These are phyloP conservation scores for Echinops telfairi DNA, from an alignment of 2,113 vertebrate genomes.

Conservation along the genomic window DNA sequence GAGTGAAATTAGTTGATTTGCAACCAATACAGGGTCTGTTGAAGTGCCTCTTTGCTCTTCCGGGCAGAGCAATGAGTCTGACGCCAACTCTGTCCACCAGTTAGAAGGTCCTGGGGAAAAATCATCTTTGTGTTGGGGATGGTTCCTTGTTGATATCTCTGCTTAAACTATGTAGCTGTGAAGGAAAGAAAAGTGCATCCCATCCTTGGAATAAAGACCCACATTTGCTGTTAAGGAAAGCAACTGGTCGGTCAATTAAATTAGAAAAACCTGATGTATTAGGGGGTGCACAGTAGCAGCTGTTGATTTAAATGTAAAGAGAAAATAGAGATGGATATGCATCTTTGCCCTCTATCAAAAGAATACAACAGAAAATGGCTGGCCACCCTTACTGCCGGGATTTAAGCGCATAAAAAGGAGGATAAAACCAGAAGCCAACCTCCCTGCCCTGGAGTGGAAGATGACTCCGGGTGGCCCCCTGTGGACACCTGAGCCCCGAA, in stretches of 20 bases:
- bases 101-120: constrained; percentile 38
- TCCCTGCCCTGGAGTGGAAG: no score
- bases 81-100: neutral
- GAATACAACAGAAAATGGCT: neutral
- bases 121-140: neutral
- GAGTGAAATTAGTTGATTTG: constrained; percentile 55
- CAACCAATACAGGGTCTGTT: neutral
- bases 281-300: neutral
- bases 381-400: neutral
- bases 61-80: constrained; percentile 19
- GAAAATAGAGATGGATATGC: neutral
- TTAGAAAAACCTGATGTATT: neutral
- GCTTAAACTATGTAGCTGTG: constrained; percentile 35
- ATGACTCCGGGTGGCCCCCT: no score
- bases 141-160: constrained; percentile 47
- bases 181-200: constrained; percentile 15
- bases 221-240: constrained; percentile 29
- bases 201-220: neutral
- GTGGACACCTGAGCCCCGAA: no score
- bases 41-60: constrained; percentile 2
- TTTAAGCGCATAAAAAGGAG: neutral
- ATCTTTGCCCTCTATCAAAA: neutral
- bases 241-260: neutral
- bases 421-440: no score
- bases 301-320: constrained; percentile 46